These are phyloP conservation scores for Aspidiotus destructor DNA, from an alignment of 2,888 invertebrate genomes.

Conservation along the genomic window DNA sequence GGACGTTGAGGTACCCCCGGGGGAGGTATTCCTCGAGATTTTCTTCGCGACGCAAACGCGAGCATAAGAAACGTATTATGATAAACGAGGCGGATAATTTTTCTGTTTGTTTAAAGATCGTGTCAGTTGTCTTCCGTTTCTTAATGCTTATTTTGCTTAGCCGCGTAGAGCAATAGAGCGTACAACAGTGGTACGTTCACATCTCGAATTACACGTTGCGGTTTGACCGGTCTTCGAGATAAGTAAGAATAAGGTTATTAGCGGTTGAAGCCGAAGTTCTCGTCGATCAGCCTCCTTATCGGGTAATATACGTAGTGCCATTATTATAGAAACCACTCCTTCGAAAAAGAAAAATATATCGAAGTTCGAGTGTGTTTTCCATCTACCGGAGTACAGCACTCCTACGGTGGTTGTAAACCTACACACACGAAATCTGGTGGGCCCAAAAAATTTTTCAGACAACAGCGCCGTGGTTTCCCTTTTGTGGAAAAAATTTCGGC, in stretches of 20 bases:
- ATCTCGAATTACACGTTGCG: slow-evolving; percentile 13
- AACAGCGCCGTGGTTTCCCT: not conserved
- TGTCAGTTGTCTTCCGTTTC: too few relatives aligned
- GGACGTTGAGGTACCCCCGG: too few relatives aligned
- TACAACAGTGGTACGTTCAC: too few relatives aligned
- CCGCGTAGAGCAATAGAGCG: too few relatives aligned
- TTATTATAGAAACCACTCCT: slow-evolving; percentile 15
- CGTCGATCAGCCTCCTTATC: slow-evolving; percentile 30
- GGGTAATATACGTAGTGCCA: slow-evolving; percentile 24
- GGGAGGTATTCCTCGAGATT: too few relatives aligned
- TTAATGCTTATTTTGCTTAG: too few relatives aligned
- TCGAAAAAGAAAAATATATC: slow-evolving; percentile 7
- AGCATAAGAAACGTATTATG: too few relatives aligned
- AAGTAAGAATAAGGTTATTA: slow-evolving; percentile 32
- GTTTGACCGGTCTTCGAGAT: slow-evolving; percentile 23
- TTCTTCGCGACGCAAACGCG: too few relatives aligned
- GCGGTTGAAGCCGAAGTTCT: slow-evolving; percentile 31
- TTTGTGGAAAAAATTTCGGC: too few relatives aligned
- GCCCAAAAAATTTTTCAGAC: slow-evolving; percentile 26
- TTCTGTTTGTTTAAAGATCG: too few relatives aligned
- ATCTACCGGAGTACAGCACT: slow-evolving; percentile 13
- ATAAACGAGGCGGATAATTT: too few relatives aligned
- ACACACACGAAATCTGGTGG: slow-evolving; percentile 17
- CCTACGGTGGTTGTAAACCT: slow-evolving; percentile 28
- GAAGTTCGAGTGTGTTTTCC: not conserved